Base-by-base conservation (phyloP, 2,797 vertebrate species). In the Myotis vivesi region DNA sequence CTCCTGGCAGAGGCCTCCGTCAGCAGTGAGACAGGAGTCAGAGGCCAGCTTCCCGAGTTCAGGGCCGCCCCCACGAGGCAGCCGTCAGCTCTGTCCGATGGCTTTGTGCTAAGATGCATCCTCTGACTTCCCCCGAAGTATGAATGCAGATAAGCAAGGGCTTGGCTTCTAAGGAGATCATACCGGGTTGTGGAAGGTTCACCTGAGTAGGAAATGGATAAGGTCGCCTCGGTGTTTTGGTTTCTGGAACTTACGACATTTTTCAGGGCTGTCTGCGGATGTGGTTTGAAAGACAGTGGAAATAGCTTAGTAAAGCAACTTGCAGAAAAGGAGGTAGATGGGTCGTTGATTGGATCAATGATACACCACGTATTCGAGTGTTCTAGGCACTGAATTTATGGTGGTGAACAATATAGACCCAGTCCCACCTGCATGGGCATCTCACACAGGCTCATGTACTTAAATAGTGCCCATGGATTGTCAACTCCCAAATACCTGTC, bases 161-260 rank as follows among this genome's bases (percentile, higher is more conserved):
- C 41, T 30, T 55, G 38, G 69, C 75, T 80, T 87, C 90, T 87
- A 69, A 71, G 57, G 76, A 94, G 92, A 72, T 71, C 57, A 71
- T 49, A 64, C 84, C 13, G 55, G 88, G 92, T 77, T 88, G 13
- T 10, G 72, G 69, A 80, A 90, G 15, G 20, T 49, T 59, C 71
- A 51, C 86, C 41, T 85, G 88, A 88, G 55, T 30, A 69, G 73
- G 57, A 80, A 64, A 81, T 44, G 62, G 66, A 49, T 20, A 71
- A 71, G 82, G 53, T 87, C 77, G 64, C 77, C 62, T 69, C 73
- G 73, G 22, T 17, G 51, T 80, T 75, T 85, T 41, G 46, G 44
- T 49, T 73, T 91, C 94, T 79, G n/a, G 79, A 72, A 93, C 55
- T 82, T 33, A 10, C 49, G 73, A 84, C 79, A 69, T 68, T 93